These are phyloP conservation scores for Macrosiphum euphorbiae DNA, from an alignment of 2,888 invertebrate species.

Conservation along the genomic window DNA sequence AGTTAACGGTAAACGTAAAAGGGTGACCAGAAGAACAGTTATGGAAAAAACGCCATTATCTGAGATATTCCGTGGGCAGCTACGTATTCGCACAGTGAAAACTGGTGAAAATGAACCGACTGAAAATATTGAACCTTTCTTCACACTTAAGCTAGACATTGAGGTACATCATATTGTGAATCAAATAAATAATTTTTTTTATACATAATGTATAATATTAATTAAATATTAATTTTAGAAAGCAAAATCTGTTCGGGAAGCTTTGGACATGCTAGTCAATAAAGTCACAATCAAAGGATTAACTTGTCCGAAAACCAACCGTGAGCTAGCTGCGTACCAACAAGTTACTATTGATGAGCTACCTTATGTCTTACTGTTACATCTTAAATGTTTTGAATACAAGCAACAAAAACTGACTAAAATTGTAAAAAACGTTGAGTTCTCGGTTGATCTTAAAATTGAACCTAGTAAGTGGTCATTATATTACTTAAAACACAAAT, in stretches of 20 bases:
- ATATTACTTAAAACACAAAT: conserved; percentile 34
- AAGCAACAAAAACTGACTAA: conserved; percentile 89
- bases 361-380: conserved; percentile 89
- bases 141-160: conserved; percentile 93
- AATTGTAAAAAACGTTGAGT: conserved; percentile 91
- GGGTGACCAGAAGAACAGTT: conserved; percentile 87
- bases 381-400: conserved; percentile 95
- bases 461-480: conserved; percentile 80
- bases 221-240: conserved; percentile 75
- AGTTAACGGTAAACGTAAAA: conserved; percentile 86
- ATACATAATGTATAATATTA: not conserved
- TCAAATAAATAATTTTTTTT: not conserved
- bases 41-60: conserved; percentile 89
- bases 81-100: conserved; percentile 85
- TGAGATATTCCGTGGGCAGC: conserved; percentile 92
- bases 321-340: conserved; percentile 90
- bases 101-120: conserved; percentile 79
- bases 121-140: conserved; percentile 95
- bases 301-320: conserved; percentile 83
- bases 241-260: conserved; percentile 86
- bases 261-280: conserved; percentile 86
- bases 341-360: conserved; percentile 90
- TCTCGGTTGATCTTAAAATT: conserved; percentile 89
- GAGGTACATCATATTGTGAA: conserved; percentile 77
- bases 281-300: conserved; percentile 86